phyloP scores from a whole-genome alignment of 1,140 invertebrate genomes.

The Neodiprion pinetum region DNA sequence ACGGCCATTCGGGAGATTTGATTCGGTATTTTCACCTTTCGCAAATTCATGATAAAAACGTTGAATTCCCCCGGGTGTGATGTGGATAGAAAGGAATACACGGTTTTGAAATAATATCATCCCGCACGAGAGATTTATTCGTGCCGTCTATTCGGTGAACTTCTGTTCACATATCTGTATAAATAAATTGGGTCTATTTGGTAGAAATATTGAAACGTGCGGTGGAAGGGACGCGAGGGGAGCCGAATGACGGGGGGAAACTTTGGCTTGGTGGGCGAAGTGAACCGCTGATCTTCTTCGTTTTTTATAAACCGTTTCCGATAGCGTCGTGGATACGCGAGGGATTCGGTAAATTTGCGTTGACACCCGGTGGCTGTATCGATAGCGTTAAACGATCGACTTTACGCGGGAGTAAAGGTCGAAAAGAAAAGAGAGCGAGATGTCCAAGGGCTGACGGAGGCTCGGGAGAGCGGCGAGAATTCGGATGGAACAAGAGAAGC shows the following conservation, averaged over 20 bases:
- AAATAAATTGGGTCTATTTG: neutral
- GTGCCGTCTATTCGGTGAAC: conserved; percentile 28
- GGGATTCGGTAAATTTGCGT: neutral
- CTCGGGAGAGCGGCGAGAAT: neutral
- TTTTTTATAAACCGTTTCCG: too few species aligned
- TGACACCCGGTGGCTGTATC: neutral
- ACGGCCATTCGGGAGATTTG: too few species aligned
- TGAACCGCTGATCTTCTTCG: too few species aligned
- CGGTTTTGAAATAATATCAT: too few species aligned
- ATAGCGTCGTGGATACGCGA: neutral
- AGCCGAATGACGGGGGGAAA: too few species aligned
- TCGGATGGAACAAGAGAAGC: neutral
- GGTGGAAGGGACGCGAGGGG: too few species aligned
- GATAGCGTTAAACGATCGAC: neutral
- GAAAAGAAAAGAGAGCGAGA: neutral
- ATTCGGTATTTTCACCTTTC: too few species aligned
- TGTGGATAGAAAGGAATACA: too few species aligned
- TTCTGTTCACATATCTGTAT: neutral
- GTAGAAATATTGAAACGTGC: too few species aligned
- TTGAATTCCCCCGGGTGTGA: too few species aligned
- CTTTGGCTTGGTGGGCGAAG: too few species aligned
- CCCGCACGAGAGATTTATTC: conserved; percentile 24
- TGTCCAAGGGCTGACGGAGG: neutral
- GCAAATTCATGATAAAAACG: too few species aligned
- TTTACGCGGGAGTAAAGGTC: neutral